Conservation (phyloP, 2,797 vertebrate species). For the Triplophysa yarkandensis region DNA sequence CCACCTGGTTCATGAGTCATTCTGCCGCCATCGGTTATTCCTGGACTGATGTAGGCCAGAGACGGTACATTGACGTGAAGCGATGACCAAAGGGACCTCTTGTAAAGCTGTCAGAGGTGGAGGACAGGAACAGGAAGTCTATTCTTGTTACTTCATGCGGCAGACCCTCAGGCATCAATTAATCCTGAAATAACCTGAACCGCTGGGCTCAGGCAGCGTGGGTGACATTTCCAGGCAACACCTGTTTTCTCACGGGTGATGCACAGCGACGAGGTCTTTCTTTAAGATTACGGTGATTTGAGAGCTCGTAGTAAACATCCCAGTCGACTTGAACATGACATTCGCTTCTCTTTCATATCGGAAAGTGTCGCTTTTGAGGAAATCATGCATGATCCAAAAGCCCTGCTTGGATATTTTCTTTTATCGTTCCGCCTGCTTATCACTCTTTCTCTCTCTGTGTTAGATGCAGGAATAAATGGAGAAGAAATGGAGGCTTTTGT, state of each 20-base stretch:
- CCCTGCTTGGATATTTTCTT: not conserved
- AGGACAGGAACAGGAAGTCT: conserved; percentile 61
- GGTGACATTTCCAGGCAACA: conserved; percentile 67
- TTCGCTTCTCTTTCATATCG: conserved; percentile 15
- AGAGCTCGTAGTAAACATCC: conserved; percentile 4
- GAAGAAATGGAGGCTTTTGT: not conserved
- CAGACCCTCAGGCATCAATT: conserved; percentile 73
- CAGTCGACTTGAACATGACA: not conserved
- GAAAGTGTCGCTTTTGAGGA: conserved; percentile 17
- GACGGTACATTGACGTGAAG: not conserved
- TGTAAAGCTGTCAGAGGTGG: conserved; percentile 39
- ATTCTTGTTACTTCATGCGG: conserved; percentile 63
- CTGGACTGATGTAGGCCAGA: conserved; percentile 6
- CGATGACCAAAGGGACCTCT: conserved; percentile 25
- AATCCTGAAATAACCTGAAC: conserved; percentile 72
- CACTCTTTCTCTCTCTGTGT: not conserved
- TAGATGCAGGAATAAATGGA: no score
- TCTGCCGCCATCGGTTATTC: conserved; percentile 8
- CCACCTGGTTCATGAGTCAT: conserved; percentile 12
- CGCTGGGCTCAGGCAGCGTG: conserved; percentile 66
- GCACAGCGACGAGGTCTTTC: conserved; percentile 32
- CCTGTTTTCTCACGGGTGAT: conserved; percentile 63
- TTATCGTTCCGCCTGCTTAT: not conserved
- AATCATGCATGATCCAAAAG: conserved; percentile 16
- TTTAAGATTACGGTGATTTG: not conserved